Conservation (phyloP, 2,797 vertebrate genomes). For the Alectoris magna region DNA sequence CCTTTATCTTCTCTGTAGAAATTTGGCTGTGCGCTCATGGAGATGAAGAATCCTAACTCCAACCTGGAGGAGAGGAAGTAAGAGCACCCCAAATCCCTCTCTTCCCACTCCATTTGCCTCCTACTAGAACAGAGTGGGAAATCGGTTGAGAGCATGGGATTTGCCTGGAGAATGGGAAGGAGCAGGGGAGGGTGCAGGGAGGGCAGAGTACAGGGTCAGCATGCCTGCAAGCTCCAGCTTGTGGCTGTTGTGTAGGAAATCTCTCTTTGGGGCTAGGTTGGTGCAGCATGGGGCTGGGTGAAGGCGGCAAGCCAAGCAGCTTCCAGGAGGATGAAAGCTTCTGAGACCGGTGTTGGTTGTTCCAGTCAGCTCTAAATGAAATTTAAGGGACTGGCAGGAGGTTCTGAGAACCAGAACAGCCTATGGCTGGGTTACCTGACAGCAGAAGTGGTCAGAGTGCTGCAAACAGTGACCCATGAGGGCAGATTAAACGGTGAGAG, state of each 20-base stretch:
- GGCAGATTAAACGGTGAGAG: neutral
- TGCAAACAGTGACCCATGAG: neutral
- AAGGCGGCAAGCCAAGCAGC: fast-evolving
- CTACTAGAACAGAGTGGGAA: neutral
- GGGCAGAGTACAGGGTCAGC: neutral
- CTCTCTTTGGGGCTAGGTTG: neutral
- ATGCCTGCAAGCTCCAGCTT: neutral
- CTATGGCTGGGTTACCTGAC: neutral
- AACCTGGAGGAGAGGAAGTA: slow-evolving; percentile 93
- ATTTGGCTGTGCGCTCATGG: slow-evolving; percentile 95
- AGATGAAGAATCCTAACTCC: slow-evolving; percentile 95
- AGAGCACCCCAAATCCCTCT: slow-evolving; percentile 57
- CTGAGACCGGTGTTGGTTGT: fast-evolving
- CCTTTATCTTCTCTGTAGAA: slow-evolving; percentile 80
- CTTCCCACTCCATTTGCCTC: neutral
- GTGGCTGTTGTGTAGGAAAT: neutral
- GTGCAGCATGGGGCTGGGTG: fast-evolving
- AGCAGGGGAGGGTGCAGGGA: neutral
- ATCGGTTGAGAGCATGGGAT: neutral
- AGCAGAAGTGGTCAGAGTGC: neutral
- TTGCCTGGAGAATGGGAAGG: neutral
- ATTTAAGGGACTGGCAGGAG: neutral
- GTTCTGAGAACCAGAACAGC: neutral
- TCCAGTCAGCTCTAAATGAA: neutral
- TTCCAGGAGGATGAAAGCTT: neutral